Percentiles rank a stretch among this genome's conserved stretches.
Evolutionary conservation across 2,113 vertebrate genomes (phyloP).

Genomic region (Notiomystis cincta): DNA sequence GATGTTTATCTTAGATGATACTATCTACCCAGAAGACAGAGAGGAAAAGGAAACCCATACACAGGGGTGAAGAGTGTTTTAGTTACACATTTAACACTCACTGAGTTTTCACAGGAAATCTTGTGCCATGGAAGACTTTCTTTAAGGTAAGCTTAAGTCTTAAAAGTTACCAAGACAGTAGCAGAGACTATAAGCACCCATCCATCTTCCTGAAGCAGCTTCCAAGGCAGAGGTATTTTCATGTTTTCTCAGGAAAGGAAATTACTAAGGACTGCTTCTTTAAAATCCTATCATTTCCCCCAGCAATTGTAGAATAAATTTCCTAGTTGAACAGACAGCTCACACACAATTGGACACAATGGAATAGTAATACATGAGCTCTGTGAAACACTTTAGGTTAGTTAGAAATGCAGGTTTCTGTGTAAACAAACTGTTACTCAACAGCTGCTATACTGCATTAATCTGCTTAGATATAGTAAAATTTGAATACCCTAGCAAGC

Average conservation of each 20-base stretch:
- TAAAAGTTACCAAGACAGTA: background rate
- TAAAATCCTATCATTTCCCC: background rate
- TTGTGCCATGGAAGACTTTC: background rate
- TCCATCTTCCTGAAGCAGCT: background rate
- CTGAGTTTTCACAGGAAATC: background rate
- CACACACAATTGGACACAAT: background rate
- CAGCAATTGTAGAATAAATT: background rate
- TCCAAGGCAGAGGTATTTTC: background rate
- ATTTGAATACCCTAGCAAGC: background rate
- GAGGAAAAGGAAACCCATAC: background rate
- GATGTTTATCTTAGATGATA: background rate
- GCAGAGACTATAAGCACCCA: background rate
- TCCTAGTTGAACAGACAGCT: background rate
- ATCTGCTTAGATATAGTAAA: background rate
- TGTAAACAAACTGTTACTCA: background rate
- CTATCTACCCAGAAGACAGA: background rate
- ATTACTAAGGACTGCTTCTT: background rate
- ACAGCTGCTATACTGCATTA: background rate
- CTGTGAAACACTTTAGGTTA: background rate
- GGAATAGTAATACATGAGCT: background rate
- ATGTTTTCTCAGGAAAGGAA: background rate
- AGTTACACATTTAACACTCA: background rate
- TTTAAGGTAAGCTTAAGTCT: background rate
- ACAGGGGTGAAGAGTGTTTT: background rate
- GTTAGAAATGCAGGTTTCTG: background rate